A percentile compares a stretch with the other conserved stretches of the same genome.
These are phyloP conservation scores for Drosophila dives DNA, from an alignment of 2,888 invertebrate species.

Conservation along the genomic window DNA sequence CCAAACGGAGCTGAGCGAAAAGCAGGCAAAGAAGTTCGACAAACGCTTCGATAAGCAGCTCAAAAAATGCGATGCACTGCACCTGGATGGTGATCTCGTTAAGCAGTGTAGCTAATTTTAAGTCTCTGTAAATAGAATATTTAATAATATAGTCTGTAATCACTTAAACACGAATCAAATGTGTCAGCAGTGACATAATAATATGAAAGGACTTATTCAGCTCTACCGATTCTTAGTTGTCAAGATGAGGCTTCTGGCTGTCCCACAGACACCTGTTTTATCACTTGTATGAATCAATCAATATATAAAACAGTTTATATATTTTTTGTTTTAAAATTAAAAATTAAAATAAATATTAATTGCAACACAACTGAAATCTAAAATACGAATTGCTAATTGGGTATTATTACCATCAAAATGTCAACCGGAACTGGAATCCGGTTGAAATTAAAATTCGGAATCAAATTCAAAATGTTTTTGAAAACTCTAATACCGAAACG, in stretches of 20 bases:
- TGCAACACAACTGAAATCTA: neutral
- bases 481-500: neutral
- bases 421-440: neutral
- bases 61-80: constrained; percentile 87
- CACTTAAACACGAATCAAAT: constrained; percentile 45
- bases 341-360: neutral
- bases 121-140: constrained; percentile 1
- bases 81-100: constrained; percentile 88
- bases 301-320: neutral
- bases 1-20: constrained; percentile 83
- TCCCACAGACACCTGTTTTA: neutral
- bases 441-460: neutral
- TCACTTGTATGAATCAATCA: neutral
- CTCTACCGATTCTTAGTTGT: constrained; percentile 6
- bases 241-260: constrained; percentile 1
- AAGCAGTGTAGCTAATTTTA: constrained; percentile 49
- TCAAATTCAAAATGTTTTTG: neutral
- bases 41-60: constrained; percentile 91
- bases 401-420: too few species aligned
- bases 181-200: constrained; percentile 4
- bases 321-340: neutral
- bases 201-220: constrained; percentile 4
- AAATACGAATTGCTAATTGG: neutral
- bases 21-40: constrained; percentile 87
- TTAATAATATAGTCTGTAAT: constrained; percentile 12